A percentile compares a stretch with the other conserved stretches of the same genome.
phyloP scores from a whole-genome alignment of 2,888 invertebrate genomes.

The Zaprionus bogoriensis region DNA sequence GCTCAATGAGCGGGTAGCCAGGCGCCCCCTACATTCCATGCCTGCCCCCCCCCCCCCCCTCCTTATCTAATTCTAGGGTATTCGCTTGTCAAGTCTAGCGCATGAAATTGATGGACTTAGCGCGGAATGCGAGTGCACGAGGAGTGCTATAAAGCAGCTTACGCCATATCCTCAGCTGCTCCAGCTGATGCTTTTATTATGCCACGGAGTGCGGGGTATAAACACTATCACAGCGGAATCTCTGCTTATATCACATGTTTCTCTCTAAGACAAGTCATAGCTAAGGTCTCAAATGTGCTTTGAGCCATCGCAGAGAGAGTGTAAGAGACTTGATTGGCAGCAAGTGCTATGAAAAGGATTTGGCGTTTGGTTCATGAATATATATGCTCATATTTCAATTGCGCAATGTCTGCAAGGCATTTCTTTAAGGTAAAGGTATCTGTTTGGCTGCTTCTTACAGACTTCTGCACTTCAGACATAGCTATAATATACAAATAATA shows the following conservation, averaged over 20 bases:
- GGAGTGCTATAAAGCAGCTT: constrained; percentile 1
- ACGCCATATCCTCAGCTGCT: background rate
- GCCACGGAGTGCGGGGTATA: background rate
- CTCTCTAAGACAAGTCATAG: background rate
- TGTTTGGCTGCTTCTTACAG: too few relatives aligned
- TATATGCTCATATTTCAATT: too few relatives aligned
- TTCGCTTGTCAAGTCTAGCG: constrained; percentile 33
- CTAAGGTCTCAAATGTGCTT: background rate
- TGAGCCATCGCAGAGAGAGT: too few relatives aligned
- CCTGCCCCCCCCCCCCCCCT: background rate
- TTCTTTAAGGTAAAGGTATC: too few relatives aligned
- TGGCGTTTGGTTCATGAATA: too few relatives aligned
- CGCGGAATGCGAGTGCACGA: background rate
- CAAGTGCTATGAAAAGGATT: too few relatives aligned
- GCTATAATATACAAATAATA: too few relatives aligned
- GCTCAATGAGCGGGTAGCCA: constrained; percentile 62
- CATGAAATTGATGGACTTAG: constrained; percentile 30
- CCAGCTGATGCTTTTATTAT: background rate
- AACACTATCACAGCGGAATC: background rate
- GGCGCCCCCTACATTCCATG: background rate
- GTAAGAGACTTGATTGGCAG: too few relatives aligned
- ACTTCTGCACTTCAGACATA: too few relatives aligned
- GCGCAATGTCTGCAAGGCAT: too few relatives aligned
- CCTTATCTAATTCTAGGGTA: constrained; percentile 10
- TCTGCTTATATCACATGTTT: background rate